Base-by-base conservation (phyloP, 2,888 invertebrate species). In the Drosophila ezoana region DNA sequence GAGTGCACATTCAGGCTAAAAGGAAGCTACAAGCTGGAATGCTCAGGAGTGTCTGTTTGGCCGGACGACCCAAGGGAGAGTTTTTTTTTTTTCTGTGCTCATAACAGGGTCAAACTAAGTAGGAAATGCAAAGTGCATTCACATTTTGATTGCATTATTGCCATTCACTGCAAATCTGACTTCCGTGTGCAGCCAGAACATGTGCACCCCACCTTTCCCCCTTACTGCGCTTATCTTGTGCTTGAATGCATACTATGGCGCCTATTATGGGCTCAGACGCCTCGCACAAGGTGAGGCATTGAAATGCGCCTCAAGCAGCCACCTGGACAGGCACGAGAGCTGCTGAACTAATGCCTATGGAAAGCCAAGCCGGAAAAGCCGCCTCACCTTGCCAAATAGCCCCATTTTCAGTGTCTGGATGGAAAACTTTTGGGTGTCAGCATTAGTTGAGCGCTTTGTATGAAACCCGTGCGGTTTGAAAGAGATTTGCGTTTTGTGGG, bases 41-140 rank as follows among this genome's bases (percentile, higher is more conserved):
- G 35, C 61, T 38, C 9, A 48, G 56, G 28, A 40, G 45, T 60
- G 49, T 47, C 49, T 28, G 40, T n/a, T 10, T 33, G 9, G 43
- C 45, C 44, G 35, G 4, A n/a, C 23, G 56, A n/a, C 33, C 20
- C n/a, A 3, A 20, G 33, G 35, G 48, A 10, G 20, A 6, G n/a
- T n/a, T 33, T 40, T 28, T 41, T 18, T 18, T 2, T n/a, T 20
- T 48, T 37, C 52, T 65, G 23, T 54, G 41, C 45, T 60, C 14
- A 13, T 71, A 83, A 89, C 70, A 81, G 87, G 90, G 84, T 87
- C 89, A 89, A 83, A 88, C 71, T 67, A 64, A 84, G 89, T 65
- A 76, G 90, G 86, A 86, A 86, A 87, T 79, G 90, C 83, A 88
- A 88, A 90, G 89, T 86, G 73, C 90, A 89, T 90, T 87, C 79